Evolutionary conservation across 2,888 invertebrate genomes (phyloP).

Genomic region (Dromius quadrimaculatus): DNA sequence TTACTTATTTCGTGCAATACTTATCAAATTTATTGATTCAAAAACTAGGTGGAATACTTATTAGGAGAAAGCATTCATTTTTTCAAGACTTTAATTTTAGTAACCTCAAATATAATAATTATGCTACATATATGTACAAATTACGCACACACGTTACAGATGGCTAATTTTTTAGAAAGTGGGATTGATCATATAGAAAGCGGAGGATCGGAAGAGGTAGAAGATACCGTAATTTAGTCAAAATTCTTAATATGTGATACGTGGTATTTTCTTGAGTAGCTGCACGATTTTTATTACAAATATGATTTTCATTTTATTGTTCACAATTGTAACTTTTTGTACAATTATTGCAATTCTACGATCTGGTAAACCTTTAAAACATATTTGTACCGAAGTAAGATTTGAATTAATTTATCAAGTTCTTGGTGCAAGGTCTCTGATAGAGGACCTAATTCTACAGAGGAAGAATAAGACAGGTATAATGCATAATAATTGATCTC

Average conservation of each 20-base stretch:
- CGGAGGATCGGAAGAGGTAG: neutral
- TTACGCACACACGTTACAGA: no score
- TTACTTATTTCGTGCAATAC: no score
- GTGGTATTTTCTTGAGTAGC: neutral
- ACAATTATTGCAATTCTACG: slow-evolving; percentile 63
- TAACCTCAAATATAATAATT: no score
- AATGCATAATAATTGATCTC: no score
- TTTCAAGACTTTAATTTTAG: no score
- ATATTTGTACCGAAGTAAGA: slow-evolving; percentile 69
- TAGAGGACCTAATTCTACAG: slow-evolving; percentile 72
- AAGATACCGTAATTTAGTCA: neutral
- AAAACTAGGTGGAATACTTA: no score
- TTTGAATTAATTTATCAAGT: slow-evolving; percentile 72
- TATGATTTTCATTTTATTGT: slow-evolving; percentile 61
- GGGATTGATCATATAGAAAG: slow-evolving; percentile 29
- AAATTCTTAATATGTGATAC: slow-evolving; percentile 12
- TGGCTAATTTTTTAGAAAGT: slow-evolving; percentile 27
- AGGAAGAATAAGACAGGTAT: slow-evolving; percentile 71
- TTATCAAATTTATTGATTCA: no score
- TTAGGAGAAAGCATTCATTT: no score
- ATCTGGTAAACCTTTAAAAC: slow-evolving; percentile 70
- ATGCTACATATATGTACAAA: no score
- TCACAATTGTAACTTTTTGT: slow-evolving; percentile 59
- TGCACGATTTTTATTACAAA: slow-evolving; percentile 60
- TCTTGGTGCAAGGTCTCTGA: slow-evolving; percentile 71